Evolutionary conservation across 2,113 vertebrate species (phyloP).

Genomic region (Lamprotornis superbus): DNA sequence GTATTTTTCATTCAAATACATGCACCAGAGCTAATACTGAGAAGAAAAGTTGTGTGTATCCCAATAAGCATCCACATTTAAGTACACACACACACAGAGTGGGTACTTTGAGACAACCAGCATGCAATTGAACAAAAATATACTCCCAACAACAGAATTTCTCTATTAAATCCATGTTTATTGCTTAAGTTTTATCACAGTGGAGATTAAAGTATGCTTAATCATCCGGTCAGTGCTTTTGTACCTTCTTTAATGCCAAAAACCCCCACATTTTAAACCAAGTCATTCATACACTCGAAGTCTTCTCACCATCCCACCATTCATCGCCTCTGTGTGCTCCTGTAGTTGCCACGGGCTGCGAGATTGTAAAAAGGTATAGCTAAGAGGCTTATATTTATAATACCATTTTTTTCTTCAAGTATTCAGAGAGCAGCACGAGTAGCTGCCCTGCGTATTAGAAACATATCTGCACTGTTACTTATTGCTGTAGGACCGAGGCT

Average conservation of each 20-base stretch:
- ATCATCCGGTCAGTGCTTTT: constrained; percentile 74
- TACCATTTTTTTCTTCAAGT: constrained; percentile 82
- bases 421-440: constrained; percentile 69
- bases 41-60: background rate
- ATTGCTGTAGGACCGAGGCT: constrained; percentile 74
- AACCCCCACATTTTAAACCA: constrained; percentile 52
- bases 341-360: constrained; percentile 49
- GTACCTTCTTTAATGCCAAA: constrained; percentile 74
- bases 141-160: constrained; percentile 66
- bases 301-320: constrained; percentile 66
- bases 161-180: constrained; percentile 79
- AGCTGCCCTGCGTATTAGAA: constrained; percentile 64
- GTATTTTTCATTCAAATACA: background rate
- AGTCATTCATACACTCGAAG: constrained; percentile 75
- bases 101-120: background rate
- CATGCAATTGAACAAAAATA: constrained; percentile 41
- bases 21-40: background rate
- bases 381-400: constrained; percentile 59
- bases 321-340: constrained; percentile 78
- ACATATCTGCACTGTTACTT: constrained; percentile 64
- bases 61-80: background rate
- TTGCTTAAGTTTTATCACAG: constrained; percentile 79
- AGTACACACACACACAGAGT: fast-evolving
- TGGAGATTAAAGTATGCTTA: constrained; percentile 76
- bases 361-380: constrained; percentile 74